A percentile compares a stretch with the other conserved stretches of the same genome.
These are phyloP conservation scores for Ornithoptera priamus DNA, from an alignment of 2,888 invertebrate species.

Conservation along the genomic window DNA sequence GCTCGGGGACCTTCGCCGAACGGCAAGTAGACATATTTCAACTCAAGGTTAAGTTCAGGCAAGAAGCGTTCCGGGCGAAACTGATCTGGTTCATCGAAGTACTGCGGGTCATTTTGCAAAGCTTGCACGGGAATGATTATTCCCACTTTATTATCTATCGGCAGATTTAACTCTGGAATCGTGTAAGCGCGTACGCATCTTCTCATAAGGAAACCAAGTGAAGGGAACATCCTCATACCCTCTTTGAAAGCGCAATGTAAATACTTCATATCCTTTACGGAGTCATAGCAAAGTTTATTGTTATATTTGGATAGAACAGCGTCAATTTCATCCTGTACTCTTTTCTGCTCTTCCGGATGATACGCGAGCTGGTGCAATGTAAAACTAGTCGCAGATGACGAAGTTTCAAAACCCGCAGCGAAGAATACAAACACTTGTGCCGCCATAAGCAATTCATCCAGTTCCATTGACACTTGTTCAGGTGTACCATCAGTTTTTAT, in stretches of 20 bases:
- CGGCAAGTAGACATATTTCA: slow-evolving; percentile 53
- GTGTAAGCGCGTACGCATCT: slow-evolving; percentile 48
- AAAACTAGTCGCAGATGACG: slow-evolving; percentile 64
- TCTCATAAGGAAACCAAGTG: slow-evolving; percentile 53
- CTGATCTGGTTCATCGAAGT: slow-evolving; percentile 42
- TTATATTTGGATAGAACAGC: slow-evolving; percentile 45
- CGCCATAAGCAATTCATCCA: slow-evolving; percentile 5
- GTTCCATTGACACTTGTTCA: slow-evolving; percentile 27
- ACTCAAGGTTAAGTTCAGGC: slow-evolving; percentile 37
- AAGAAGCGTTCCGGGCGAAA: slow-evolving; percentile 57
- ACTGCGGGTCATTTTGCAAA: slow-evolving; percentile 48
- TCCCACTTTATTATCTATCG: slow-evolving; percentile 51
- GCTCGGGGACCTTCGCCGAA: slow-evolving; percentile 60
- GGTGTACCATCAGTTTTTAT: slow-evolving; percentile 29
- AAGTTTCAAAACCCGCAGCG: slow-evolving; percentile 72
- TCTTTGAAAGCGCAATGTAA: slow-evolving; percentile 57
- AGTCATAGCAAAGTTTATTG: slow-evolving; percentile 53
- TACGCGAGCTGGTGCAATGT: slow-evolving; percentile 60
- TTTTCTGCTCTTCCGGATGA: slow-evolving; percentile 50
- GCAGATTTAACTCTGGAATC: slow-evolving; percentile 47
- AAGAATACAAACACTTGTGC: slow-evolving; percentile 19
- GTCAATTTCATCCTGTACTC: slow-evolving; percentile 53
- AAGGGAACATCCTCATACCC: slow-evolving; percentile 58
- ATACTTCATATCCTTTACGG: slow-evolving; percentile 59
- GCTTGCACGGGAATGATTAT: slow-evolving; percentile 46